phyloP scores from a whole-genome alignment of 2,797 vertebrate genomes.

The Lepilemur ruficaudatus region DNA sequence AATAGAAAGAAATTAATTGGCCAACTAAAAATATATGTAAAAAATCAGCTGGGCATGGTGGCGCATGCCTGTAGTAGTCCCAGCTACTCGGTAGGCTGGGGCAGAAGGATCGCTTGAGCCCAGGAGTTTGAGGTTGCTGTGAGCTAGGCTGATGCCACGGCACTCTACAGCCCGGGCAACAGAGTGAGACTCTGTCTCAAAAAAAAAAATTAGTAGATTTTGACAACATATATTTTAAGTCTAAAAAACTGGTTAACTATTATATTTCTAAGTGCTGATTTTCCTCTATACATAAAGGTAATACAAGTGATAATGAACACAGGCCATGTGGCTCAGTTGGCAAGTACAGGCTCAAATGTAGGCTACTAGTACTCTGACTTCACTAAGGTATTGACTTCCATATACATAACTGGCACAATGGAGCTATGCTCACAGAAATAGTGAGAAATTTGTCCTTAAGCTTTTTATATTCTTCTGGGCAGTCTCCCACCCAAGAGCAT shows the following conservation, averaged over 20 bases:
- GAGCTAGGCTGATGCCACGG: no score
- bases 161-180: no score
- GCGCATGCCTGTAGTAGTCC: no score
- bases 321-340: background rate
- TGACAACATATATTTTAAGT: conserved; percentile 41
- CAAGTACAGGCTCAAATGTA: conserved; percentile 1
- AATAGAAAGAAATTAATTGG: no score
- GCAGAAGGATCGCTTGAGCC: no score
- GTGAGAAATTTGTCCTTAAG: background rate
- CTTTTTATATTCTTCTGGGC: background rate
- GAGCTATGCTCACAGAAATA: background rate
- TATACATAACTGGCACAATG: background rate
- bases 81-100: no score
- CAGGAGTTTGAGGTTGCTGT: no score
- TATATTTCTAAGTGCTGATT: background rate
- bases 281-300: conserved; percentile 1
- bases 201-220: conserved; percentile 41
- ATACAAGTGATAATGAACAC: conserved; percentile 25
- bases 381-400: background rate
- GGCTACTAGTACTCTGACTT: background rate
- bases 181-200: no score
- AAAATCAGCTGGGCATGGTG: no score
- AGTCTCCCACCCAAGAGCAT: background rate
- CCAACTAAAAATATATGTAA: no score
- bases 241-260: conserved; percentile 13